Conservation (phyloP, 2,888 invertebrate genomes). For the Creontiades dilutus region DNA sequence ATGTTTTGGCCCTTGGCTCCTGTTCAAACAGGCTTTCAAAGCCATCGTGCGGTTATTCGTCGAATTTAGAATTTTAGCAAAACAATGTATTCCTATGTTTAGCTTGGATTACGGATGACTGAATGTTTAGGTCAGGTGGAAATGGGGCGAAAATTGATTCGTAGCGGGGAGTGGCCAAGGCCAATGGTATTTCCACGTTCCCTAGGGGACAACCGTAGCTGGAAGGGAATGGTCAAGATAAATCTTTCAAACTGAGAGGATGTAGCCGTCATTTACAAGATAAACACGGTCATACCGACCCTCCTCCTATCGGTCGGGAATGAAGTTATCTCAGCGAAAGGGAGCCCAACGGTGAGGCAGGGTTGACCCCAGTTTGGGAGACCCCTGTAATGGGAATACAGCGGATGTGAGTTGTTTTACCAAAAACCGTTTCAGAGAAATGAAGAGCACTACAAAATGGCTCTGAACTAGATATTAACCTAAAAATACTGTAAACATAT, state of each 20-base stretch:
- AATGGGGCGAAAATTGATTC: conserved; percentile 50
- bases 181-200: conserved; percentile 13
- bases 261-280: conserved; percentile 19
- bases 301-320: not conserved
- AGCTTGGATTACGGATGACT: conserved; percentile 30
- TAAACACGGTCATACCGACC: conserved; percentile 27
- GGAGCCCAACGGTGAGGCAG: not conserved
- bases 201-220: conserved; percentile 20
- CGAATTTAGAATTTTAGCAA: not conserved
- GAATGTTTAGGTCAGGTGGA: conserved; percentile 44
- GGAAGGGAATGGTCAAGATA: conserved; percentile 17
- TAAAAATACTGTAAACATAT: too few species aligned
- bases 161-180: conserved; percentile 37
- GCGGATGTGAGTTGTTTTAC: conserved; percentile 9
- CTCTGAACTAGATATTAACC: too few species aligned
- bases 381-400: not conserved
- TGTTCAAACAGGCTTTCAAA: too few species aligned
- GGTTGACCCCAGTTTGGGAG: not conserved
- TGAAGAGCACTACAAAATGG: not conserved
- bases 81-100: not conserved
- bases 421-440: not conserved
- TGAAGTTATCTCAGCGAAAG: conserved; percentile 36
- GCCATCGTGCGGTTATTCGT: too few species aligned
- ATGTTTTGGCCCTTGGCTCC: too few species aligned
- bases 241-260: conserved; percentile 5